A percentile compares a stretch with the other conserved stretches of the same genome.
Evolutionary conservation across 2,888 invertebrate species (phyloP).

Genomic region (Drosophila ezoana): DNA sequence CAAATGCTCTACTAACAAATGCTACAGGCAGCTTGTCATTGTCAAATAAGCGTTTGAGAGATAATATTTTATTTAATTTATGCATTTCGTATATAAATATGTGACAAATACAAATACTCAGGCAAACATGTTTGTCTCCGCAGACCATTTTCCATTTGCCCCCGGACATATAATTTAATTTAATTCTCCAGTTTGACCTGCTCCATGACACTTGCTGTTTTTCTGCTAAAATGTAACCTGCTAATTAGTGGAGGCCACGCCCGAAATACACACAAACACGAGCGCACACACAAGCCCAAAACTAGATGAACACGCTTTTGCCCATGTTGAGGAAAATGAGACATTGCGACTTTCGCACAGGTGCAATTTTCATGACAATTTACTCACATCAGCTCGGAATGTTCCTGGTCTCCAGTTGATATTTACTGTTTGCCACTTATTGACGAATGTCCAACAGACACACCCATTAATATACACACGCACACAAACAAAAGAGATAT

Average conservation of each 20-base stretch:
- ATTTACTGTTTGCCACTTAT: constrained; percentile 37
- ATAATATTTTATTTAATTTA: too few relatives aligned
- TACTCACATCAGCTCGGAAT: constrained; percentile 3
- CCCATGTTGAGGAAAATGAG: neutral
- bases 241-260: constrained; percentile 40
- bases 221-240: constrained; percentile 25
- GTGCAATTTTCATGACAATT: constrained; percentile 29
- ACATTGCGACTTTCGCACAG: constrained; percentile 9
- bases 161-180: constrained; percentile 41
- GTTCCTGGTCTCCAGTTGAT: constrained; percentile 20
- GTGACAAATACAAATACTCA: too few relatives aligned
- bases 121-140: neutral
- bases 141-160: neutral
- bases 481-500: neutral
- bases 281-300: too few relatives aligned
- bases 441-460: constrained; percentile 10
- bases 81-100: too few relatives aligned
- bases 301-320: neutral
- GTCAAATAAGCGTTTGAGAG: neutral
- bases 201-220: constrained; percentile 5
- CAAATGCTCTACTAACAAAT: constrained; percentile 7
- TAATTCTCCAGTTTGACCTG: constrained; percentile 40
- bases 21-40: neutral
- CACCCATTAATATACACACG: neutral
- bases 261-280: constrained; percentile 10